Conservation (phyloP, 2,888 invertebrate genomes). For the Rhagophthalmus giganteus region DNA sequence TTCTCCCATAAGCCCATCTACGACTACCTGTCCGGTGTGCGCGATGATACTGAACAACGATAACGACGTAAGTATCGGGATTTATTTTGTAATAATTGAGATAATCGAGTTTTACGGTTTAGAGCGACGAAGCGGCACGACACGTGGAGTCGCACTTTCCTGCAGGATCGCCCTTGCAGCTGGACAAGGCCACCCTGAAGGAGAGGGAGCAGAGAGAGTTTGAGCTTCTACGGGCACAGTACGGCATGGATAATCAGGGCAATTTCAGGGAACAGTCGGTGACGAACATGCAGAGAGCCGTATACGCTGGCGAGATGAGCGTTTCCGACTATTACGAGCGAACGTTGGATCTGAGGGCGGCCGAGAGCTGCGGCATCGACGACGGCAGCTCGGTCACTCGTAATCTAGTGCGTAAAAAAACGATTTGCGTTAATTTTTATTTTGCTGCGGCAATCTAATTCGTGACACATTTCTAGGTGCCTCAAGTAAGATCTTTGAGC, state of each 20-base stretch:
- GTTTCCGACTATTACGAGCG: constrained; percentile 84
- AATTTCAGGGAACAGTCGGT: constrained; percentile 78
- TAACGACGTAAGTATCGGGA: constrained; percentile 57
- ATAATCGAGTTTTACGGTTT: constrained; percentile 25
- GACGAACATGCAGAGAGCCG: constrained; percentile 79
- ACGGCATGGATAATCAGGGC: constrained; percentile 87
- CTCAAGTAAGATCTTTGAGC: constrained; percentile 58
- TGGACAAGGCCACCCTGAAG: constrained; percentile 67
- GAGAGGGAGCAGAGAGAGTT: constrained; percentile 80
- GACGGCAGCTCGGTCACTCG: constrained; percentile 80
- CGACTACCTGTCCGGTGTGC: constrained; percentile 56
- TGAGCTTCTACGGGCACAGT: constrained; percentile 77
- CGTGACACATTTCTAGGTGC: constrained; percentile 48
- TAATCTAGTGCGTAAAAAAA: constrained; percentile 65
- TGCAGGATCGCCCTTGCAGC: constrained; percentile 57
- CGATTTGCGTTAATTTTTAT: constrained; percentile 31
- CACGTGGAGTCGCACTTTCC: constrained; percentile 85
- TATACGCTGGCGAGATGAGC: constrained; percentile 82
- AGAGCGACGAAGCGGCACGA: constrained; percentile 69
- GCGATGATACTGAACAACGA: constrained; percentile 57
- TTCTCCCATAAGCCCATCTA: constrained; percentile 61
- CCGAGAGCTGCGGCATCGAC: constrained; percentile 78
- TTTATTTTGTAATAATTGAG: too few relatives aligned
- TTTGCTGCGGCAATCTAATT: not conserved
- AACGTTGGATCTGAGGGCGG: constrained; percentile 73